phyloP scores from a whole-genome alignment of 2,113 vertebrate species.

The Acrocephalus arundinaceus region DNA sequence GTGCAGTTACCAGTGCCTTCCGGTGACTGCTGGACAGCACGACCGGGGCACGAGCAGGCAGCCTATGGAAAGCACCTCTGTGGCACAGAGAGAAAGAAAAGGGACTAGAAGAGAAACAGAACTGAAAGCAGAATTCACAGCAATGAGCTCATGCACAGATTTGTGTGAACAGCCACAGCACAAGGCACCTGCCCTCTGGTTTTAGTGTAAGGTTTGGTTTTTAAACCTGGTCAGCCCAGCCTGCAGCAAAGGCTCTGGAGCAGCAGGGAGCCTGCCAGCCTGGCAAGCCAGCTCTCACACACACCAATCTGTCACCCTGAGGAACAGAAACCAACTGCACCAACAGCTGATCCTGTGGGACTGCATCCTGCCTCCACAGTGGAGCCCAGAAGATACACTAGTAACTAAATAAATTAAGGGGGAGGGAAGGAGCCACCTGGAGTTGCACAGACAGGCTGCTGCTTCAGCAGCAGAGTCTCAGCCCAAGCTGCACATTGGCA shows the following conservation, averaged over 20 bases:
- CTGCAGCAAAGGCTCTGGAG: neutral
- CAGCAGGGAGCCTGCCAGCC: neutral
- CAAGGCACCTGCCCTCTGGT: neutral
- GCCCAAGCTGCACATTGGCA: neutral
- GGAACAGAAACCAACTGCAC: neutral
- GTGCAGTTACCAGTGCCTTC: neutral
- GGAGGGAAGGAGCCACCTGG: neutral
- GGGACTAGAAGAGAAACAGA: neutral
- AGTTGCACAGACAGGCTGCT: neutral
- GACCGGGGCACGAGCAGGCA: neutral
- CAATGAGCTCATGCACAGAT: neutral
- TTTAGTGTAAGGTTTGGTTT: neutral
- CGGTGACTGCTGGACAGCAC: neutral
- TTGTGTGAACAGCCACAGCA: neutral
- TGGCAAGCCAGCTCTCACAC: neutral
- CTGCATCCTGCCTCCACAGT: neutral
- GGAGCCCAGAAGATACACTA: fast-evolving
- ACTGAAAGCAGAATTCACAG: neutral
- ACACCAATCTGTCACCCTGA: neutral
- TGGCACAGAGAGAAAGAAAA: neutral
- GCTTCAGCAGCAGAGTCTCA: neutral
- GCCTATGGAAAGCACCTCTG: neutral
- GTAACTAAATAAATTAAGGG: neutral
- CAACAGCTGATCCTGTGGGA: neutral
- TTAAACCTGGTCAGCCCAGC: neutral